Percentiles rank a stretch among this genome's conserved stretches.
Evolutionary conservation across 2,797 vertebrate genomes (phyloP).

Genomic region (Gadopsis bispinosus): DNA sequence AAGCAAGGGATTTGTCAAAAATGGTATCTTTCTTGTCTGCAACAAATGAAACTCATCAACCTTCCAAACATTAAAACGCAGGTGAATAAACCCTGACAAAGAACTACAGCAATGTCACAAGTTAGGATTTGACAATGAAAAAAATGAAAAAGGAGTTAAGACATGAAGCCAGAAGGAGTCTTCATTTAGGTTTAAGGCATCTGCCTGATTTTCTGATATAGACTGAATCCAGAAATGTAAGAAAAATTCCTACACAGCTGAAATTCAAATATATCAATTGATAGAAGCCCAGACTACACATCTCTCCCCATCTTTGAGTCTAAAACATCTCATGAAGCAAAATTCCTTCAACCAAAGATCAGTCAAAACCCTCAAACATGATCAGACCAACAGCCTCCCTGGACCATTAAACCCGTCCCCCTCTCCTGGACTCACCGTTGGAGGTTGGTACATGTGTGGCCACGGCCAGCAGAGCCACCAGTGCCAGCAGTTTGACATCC

Average conservation of each 20-base stretch:
- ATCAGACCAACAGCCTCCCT: background rate
- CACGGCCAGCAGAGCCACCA: conserved; percentile 86
- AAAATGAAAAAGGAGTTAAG: background rate
- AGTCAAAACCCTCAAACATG: background rate
- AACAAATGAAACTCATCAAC: conserved; percentile 12
- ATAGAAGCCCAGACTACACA: background rate
- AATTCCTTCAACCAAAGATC: background rate
- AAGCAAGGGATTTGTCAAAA: background rate
- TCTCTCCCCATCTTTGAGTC: background rate
- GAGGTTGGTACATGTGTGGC: conserved; percentile 79
- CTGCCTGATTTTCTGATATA: background rate
- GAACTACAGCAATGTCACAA: background rate
- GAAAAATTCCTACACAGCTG: background rate
- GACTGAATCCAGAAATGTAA: background rate
- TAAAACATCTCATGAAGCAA: background rate
- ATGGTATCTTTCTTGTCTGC: background rate
- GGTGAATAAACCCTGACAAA: background rate
- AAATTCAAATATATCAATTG: background rate
- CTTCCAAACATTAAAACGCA: background rate
- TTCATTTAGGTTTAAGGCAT: background rate
- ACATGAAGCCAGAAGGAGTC: background rate
- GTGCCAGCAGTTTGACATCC: conserved; percentile 89
- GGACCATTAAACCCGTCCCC: background rate
- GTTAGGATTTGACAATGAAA: background rate
- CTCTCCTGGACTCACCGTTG: conserved; percentile 84